These are phyloP conservation scores for Indri indri DNA, from an alignment of 2,113 vertebrate genomes.

Conservation along the genomic window DNA sequence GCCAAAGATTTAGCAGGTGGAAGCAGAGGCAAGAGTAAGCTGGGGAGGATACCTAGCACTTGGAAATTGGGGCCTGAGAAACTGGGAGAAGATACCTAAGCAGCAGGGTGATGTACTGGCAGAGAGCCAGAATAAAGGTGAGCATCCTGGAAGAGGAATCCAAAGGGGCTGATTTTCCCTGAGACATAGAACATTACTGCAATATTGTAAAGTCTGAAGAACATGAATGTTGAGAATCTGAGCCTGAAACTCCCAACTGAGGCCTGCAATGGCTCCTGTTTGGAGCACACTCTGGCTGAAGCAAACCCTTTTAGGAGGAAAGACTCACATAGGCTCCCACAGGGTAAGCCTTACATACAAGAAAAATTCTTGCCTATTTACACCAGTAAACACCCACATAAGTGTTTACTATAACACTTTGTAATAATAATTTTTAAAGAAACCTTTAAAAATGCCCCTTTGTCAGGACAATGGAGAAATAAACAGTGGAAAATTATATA, in stretches of 20 bases:
- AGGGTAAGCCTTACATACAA: background rate
- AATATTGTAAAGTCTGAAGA: background rate
- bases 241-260: background rate
- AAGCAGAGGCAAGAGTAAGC: background rate
- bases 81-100: background rate
- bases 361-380: background rate
- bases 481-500: background rate
- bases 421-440: background rate
- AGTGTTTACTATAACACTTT: background rate
- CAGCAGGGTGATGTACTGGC: rapidly evolving
- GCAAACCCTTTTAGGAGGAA: background rate
- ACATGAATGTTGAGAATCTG: background rate
- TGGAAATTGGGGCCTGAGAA: background rate
- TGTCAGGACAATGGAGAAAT: background rate
- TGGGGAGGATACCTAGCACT: background rate
- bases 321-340: background rate
- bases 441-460: background rate
- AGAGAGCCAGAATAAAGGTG: background rate
- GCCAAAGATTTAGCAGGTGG: background rate
- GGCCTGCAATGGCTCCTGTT: rapidly evolving
- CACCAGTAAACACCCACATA: background rate
- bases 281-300: background rate
- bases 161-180: background rate
- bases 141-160: background rate
- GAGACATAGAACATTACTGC: background rate